Evolutionary conservation across 2,888 invertebrate species (phyloP).

Genomic region (Drosophila flavopinicola): DNA sequence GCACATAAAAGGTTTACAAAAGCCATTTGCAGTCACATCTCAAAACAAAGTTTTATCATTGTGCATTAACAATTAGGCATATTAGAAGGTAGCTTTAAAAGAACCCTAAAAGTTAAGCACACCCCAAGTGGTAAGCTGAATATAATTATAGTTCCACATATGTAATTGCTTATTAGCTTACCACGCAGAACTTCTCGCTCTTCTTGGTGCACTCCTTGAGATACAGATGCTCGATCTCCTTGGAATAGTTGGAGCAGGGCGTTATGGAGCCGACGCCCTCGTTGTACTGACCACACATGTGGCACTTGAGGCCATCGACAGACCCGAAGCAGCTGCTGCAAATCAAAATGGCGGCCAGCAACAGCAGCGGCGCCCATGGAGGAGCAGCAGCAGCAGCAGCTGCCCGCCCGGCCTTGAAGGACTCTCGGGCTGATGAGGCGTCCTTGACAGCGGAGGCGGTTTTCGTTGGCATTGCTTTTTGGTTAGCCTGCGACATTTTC

Average conservation of each 20-base stretch:
- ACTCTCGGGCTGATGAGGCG: slow-evolving; percentile 34
- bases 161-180: slow-evolving; percentile 86
- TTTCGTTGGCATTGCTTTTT: slow-evolving; percentile 60
- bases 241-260: slow-evolving; percentile 91
- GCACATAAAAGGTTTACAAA: no score
- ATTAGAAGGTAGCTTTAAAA: no score
- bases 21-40: no score
- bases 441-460: slow-evolving; percentile 33
- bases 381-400: slow-evolving; percentile 44
- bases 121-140: no score
- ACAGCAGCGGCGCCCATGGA: slow-evolving; percentile 28
- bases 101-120: no score
- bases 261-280: slow-evolving; percentile 94
- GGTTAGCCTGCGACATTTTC: slow-evolving; percentile 62
- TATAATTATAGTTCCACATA: no score
- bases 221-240: slow-evolving; percentile 87
- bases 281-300: slow-evolving; percentile 93
- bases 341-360: slow-evolving; percentile 71
- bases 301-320: slow-evolving; percentile 86
- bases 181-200: slow-evolving; percentile 89
- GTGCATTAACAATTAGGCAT: no score
- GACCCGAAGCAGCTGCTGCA: slow-evolving; percentile 71
- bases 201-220: slow-evolving; percentile 88
- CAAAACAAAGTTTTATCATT: no score
- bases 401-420: slow-evolving; percentile 23